Conservation (phyloP, 2,888 invertebrate species). For the Leucoma salicis region DNA sequence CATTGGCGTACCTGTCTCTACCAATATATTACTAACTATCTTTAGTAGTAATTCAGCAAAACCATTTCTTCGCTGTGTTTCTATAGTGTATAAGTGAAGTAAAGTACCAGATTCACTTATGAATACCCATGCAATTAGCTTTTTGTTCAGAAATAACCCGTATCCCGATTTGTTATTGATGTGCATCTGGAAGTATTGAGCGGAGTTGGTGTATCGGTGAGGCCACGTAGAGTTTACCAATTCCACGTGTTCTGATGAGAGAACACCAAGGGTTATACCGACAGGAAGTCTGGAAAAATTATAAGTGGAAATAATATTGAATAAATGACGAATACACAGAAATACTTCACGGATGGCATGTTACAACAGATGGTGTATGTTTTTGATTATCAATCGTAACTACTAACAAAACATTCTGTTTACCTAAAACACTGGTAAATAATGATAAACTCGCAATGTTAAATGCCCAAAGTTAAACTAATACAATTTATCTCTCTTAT, state of each 20-base stretch:
- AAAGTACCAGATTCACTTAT: conserved; percentile 49
- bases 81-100: conserved; percentile 48
- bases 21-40: conserved; percentile 39
- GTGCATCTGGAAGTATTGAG: conserved; percentile 39
- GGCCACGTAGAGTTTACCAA: conserved; percentile 47
- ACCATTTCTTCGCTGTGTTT: conserved; percentile 47
- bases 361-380: too few species aligned
- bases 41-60: conserved; percentile 47
- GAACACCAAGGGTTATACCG: conserved; percentile 29
- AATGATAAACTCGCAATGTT: too few species aligned
- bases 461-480: too few species aligned
- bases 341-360: too few species aligned
- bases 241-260: conserved; percentile 37
- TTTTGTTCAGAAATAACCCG: conserved; percentile 41
- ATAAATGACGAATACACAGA: too few species aligned
- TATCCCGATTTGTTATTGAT: conserved; percentile 43
- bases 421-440: not conserved
- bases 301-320: too few species aligned
- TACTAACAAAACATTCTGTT: too few species aligned
- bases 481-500: too few species aligned
- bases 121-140: conserved; percentile 45
- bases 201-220: conserved; percentile 39
- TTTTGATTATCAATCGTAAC: too few species aligned
- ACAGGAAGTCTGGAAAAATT: conserved; percentile 37
- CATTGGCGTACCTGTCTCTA: conserved; percentile 37